These are phyloP conservation scores for Brachystomella parvula DNA, from an alignment of 1,140 invertebrate species.

Conservation along the genomic window DNA sequence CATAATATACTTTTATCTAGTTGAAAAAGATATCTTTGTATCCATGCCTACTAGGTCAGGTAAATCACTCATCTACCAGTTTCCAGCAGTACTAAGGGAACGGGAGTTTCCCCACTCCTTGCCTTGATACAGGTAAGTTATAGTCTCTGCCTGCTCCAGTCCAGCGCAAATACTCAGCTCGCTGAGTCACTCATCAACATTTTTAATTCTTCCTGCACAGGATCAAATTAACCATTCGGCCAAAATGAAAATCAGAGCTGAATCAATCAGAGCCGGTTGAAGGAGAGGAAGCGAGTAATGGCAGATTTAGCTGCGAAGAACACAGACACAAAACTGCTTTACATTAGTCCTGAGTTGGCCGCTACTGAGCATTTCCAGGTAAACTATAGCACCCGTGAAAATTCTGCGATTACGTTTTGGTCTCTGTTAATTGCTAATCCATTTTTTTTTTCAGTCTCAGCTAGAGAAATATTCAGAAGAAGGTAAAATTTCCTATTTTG, in stretches of 20 bases:
- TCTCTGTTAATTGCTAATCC: background rate
- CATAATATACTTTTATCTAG: constrained; percentile 41
- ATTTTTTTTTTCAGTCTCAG: constrained; percentile 40
- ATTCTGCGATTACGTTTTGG: background rate
- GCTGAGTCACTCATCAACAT: too few relatives aligned
- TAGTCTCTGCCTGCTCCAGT: background rate
- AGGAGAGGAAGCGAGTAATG: constrained; percentile 64
- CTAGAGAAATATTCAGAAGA: constrained; percentile 46
- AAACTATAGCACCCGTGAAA: constrained; percentile 7
- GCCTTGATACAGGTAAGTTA: constrained; percentile 56
- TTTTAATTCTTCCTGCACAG: constrained; percentile 37
- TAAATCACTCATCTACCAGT: constrained; percentile 63
- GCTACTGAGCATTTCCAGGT: constrained; percentile 65
- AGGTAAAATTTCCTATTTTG: constrained; percentile 53
- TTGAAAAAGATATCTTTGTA: constrained; percentile 55
- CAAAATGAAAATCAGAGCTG: constrained; percentile 60
- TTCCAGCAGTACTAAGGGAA: constrained; percentile 53
- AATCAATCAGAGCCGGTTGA: constrained; percentile 70
- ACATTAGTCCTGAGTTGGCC: constrained; percentile 86
- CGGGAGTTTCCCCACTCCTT: constrained; percentile 57
- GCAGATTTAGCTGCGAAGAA: constrained; percentile 60
- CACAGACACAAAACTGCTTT: constrained; percentile 70
- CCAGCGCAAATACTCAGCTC: too few relatives aligned
- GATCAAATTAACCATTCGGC: constrained; percentile 52
- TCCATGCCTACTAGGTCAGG: constrained; percentile 66